A percentile compares a stretch with the other conserved stretches of the same genome.
These are phyloP conservation scores for Nesogale talazaci DNA, from an alignment of 2,113 vertebrate species.

Conservation along the genomic window DNA sequence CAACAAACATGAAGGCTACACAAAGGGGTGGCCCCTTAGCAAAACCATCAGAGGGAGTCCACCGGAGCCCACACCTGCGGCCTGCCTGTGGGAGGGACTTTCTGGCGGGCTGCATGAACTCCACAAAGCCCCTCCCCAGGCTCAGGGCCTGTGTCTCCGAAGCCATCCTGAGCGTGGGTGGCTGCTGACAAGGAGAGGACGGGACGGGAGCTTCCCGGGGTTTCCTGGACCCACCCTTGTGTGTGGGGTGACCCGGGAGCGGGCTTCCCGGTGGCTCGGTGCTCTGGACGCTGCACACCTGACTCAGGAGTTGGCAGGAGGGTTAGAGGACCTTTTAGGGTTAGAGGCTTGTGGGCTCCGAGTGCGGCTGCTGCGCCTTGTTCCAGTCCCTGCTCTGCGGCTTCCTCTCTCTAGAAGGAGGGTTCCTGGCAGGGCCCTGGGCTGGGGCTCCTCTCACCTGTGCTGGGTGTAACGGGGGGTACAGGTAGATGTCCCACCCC, in stretches of 20 bases:
- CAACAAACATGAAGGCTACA: neutral
- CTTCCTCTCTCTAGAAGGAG: neutral
- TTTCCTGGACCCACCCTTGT: neutral
- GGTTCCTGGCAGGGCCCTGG: neutral
- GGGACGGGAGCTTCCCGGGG: neutral
- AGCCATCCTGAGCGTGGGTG: neutral
- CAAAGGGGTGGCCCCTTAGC: neutral
- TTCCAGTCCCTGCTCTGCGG: neutral
- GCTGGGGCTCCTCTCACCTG: neutral
- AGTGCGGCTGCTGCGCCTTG: neutral
- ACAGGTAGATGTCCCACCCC: neutral
- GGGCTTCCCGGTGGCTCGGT: neutral
- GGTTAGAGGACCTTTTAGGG: neutral
- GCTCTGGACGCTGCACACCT: neutral
- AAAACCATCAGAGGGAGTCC: neutral
- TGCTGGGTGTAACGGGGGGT: neutral
- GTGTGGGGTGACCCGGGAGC: neutral
- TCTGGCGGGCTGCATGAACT: neutral
- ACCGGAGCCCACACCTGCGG: no score
- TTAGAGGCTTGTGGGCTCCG: neutral
- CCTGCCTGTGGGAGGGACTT: no score
- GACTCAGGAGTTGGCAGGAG: neutral
- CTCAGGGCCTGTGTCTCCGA: neutral
- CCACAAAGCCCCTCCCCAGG: neutral
- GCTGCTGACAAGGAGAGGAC: no score